Base-by-base conservation (phyloP, 2,888 invertebrate genomes). In the Ephialtes manifestator region DNA sequence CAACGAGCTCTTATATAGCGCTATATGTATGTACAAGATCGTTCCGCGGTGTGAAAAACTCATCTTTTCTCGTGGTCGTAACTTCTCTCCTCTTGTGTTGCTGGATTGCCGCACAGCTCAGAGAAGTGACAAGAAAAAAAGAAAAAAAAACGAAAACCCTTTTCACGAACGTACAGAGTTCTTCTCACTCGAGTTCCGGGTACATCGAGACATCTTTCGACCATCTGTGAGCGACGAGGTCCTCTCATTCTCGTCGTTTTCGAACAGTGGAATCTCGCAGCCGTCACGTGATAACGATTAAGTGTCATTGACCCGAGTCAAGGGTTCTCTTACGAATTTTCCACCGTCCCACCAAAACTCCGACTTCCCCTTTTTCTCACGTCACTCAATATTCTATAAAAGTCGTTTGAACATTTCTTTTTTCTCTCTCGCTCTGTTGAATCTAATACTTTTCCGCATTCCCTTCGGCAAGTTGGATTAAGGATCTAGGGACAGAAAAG, bases 161-260 rank as follows among this genome's bases (percentile, higher is more conserved):
- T 70, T 60, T 78, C 58, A 60, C 74, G 63, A 74, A 74, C 39
- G 55, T 18, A 55, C 55, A 20, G 55, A 28, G 43, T 65, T 46
- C 70, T 71, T 84, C 84, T 77, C 77, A 68, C 68, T 68, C 67
- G 71, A 43, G 81, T 84, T 84, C 77, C 81, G 81, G 81, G 72
- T 81, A 74, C 11, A 58, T 15, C 65, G 84, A 77, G 77, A 84
- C 84, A 84, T 84, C 72, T 84, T 84, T 78, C 28, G 51, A 84
- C 72, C 84, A 84, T 77, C 65, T 84, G 84, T 60, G 76, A n/a
- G 31, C 48, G 48, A 51, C 13, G 3, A 15, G 60, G 43, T 39
- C 39, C 13, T 24, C 24, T 24, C 24, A n/a, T n/a, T n/a, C 20
- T 20, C 39, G 10, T 31, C 39, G 35, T n/a, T 24, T 60, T 68